Evolutionary conservation across 1,140 invertebrate genomes (phyloP).

Genomic region (Homarus americanus): DNA sequence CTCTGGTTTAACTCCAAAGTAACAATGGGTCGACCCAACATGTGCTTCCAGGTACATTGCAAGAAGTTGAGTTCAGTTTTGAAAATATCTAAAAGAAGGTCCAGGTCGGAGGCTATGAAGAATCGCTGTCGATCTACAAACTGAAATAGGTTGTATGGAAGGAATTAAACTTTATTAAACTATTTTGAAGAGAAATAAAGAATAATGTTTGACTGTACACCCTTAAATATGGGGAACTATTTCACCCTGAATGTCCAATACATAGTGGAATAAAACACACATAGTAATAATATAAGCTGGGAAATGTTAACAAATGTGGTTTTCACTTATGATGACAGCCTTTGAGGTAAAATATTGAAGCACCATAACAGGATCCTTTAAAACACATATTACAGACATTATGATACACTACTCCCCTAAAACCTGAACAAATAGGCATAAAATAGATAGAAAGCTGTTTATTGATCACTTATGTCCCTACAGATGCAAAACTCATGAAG

Average conservation of each 20-base stretch:
- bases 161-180: neutral
- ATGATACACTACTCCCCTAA: no score
- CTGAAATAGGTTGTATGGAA: slow-evolving; percentile 81
- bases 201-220: neutral
- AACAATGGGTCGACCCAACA: slow-evolving; percentile 93
- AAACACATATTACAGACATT: no score
- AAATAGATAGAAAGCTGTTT: no score
- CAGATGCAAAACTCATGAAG: no score
- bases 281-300: no score
- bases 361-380: no score
- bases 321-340: no score
- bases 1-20: slow-evolving; percentile 92
- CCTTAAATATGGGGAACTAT: neutral
- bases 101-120: slow-evolving; percentile 97
- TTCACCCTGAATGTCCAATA: neutral
- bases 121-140: slow-evolving; percentile 96
- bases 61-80: slow-evolving; percentile 97
- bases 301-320: no score
- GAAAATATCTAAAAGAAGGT: slow-evolving; percentile 97
- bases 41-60: slow-evolving; percentile 96
- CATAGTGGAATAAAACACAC: no score
- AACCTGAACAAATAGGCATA: no score
- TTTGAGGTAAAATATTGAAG: no score
- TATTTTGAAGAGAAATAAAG: slow-evolving; percentile 10
- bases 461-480: no score